A percentile compares a stretch with the other conserved stretches of the same genome.
phyloP scores from a whole-genome alignment of 2,113 vertebrate genomes.

The Petrocephalus zakoni region DNA sequence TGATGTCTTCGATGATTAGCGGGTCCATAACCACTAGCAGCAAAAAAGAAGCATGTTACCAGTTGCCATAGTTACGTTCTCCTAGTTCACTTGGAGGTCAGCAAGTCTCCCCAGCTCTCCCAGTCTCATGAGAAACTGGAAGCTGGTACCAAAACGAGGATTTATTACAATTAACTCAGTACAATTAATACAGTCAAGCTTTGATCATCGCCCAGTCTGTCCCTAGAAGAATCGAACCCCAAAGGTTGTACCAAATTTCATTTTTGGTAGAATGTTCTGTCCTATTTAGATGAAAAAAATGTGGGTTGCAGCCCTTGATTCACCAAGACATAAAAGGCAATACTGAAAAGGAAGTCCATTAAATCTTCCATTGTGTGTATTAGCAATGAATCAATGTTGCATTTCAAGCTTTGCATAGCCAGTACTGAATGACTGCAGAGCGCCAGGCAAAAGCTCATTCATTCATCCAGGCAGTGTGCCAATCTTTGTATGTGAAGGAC shows the following conservation, averaged over 20 bases:
- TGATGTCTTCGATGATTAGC: constrained; percentile 53
- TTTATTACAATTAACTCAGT: background rate
- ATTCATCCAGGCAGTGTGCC: constrained; percentile 27
- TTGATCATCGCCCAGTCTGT: background rate
- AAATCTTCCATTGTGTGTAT: constrained; percentile 9
- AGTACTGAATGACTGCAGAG: background rate
- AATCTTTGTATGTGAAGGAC: constrained; percentile 25
- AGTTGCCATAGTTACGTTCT: constrained; percentile 32
- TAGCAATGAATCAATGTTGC: constrained; percentile 13
- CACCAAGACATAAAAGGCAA: constrained; percentile 22
- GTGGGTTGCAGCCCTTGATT: constrained; percentile 20
- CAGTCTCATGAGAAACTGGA: background rate
- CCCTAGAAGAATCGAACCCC: background rate
- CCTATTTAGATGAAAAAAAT: constrained; percentile 11
- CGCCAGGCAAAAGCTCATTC: constrained; percentile 7
- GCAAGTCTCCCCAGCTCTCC: constrained; percentile 33
- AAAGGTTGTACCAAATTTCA: background rate
- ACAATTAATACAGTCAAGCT: background rate
- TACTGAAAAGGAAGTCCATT: constrained; percentile 11
- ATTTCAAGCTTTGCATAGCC: constrained; percentile 19
- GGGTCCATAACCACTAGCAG: constrained; percentile 55
- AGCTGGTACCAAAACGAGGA: background rate
- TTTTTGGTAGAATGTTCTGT: background rate
- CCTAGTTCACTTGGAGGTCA: constrained; percentile 58
- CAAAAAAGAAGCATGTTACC: constrained; percentile 52